Evolutionary conservation across 2,113 vertebrate species (phyloP).

Genomic region (Paradisaea rubra): DNA sequence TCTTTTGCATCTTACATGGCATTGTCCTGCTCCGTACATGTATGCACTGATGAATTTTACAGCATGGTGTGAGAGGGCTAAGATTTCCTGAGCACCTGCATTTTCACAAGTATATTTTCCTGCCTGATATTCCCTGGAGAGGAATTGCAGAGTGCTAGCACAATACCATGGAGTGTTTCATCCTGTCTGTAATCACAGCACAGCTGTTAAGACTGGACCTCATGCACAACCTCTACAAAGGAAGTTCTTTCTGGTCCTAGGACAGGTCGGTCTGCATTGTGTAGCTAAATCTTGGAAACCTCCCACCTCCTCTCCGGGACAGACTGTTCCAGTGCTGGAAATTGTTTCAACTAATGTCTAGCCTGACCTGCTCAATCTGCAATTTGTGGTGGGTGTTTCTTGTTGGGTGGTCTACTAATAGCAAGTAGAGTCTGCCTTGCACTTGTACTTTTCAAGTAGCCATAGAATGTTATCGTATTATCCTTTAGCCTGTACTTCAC

Average conservation of each 20-base stretch:
- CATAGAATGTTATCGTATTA: fast-evolving
- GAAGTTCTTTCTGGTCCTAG: not conserved
- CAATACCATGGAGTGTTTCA: not conserved
- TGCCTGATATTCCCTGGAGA: not conserved
- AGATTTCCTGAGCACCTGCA: not conserved
- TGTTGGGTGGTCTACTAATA: not conserved
- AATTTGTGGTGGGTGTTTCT: not conserved
- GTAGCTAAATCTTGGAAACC: not conserved
- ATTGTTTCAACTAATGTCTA: not conserved
- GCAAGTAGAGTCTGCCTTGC: not conserved
- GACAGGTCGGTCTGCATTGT: not conserved
- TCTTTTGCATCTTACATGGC: fast-evolving
- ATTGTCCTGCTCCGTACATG: not conserved
- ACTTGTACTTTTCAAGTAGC: not conserved
- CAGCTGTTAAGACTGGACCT: not conserved
- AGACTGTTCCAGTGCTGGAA: not conserved
- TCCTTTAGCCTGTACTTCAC: not conserved
- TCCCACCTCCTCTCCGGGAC: not conserved
- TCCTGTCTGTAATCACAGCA: not conserved
- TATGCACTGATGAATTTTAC: not conserved
- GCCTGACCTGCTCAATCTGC: not conserved
- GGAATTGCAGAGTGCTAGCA: not conserved
- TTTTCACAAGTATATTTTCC: not conserved
- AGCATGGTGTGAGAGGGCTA: fast-evolving
- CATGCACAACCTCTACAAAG: fast-evolving